Evolutionary conservation across 1,140 invertebrate genomes (phyloP).

Genomic region (Cyclina sinensis): DNA sequence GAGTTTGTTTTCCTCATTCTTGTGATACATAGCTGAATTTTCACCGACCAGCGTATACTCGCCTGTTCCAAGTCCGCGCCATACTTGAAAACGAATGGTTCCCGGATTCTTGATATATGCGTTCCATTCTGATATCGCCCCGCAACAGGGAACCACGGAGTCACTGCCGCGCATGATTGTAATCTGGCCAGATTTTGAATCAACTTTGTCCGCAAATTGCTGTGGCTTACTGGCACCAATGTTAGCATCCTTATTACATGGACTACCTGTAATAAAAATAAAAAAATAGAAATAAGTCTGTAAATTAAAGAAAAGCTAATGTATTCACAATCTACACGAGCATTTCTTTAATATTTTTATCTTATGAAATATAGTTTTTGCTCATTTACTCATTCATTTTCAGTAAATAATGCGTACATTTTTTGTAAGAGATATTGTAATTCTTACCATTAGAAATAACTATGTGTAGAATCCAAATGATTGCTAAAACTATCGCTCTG

Average conservation of each 20-base stretch:
- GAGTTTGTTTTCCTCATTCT: slow-evolving; percentile 44
- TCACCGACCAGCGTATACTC: slow-evolving; percentile 34
- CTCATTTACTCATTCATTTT: no score
- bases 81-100: slow-evolving; percentile 42
- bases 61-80: slow-evolving; percentile 48
- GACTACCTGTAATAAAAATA: not conserved
- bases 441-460: no score
- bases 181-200: slow-evolving; percentile 39
- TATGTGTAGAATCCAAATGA: no score
- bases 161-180: slow-evolving; percentile 3
- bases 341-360: no score
- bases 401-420: no score
- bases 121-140: slow-evolving; percentile 35
- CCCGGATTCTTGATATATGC: slow-evolving; percentile 56
- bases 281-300: no score
- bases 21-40: slow-evolving; percentile 40
- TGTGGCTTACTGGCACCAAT: slow-evolving; percentile 5
- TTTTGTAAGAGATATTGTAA: no score
- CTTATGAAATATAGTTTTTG: no score
- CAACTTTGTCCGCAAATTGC: slow-evolving; percentile 15
- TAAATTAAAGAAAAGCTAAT: no score
- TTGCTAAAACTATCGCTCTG: no score
- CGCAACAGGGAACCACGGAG: slow-evolving; percentile 45
- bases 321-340: no score
- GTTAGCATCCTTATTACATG: not conserved